Base-by-base conservation (phyloP, 2,113 vertebrate species). In the Agapornis roseicollis region DNA sequence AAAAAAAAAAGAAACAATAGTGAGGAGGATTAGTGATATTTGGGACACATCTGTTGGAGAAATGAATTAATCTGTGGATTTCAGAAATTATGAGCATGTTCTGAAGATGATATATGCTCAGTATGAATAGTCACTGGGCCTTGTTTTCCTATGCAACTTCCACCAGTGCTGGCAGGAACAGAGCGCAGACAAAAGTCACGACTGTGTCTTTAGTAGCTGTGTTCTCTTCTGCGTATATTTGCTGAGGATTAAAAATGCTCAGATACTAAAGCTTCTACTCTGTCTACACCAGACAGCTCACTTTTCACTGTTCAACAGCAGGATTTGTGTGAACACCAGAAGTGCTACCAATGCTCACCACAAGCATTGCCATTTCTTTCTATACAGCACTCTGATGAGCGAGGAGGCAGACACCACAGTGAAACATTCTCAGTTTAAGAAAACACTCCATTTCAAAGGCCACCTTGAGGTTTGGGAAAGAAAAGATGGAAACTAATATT, bases 11-110 rank as follows among this genome's bases (percentile, higher is more conserved):
- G 88, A 89, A 93, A 88, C 53, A 93, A 80, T 58, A 71, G 35
- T 17, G 29, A 93, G 53, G 77, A 93, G 81, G 93, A 96, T 97
- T 96, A 95, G 46, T 80, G 79, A 94, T 96, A 97, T 97, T 94
- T 95, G 84, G 95, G 95, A 89, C 96, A 97, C 89, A 95, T 95
- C 95, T 97, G 95, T 74, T 96, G 82, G 55, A 76, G 56, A 93
- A 94, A 91, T 65, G 49, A 88, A 93, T 95, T 88, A 84, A 61
- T 89, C 81, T 79, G 39, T 74, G 41, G n/a, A 92, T 71, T 82
- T 41, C 56, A 96, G 87, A 96, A 97, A 93, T 65, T 46, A 64
- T 16, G 44, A 93, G 37, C 71, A 88, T 47, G 53, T 93, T 93
- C 88, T 94, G 53, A 95, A 97, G 93, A 96, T 44, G 50, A 56